A percentile compares a stretch with the other conserved stretches of the same genome.
These are phyloP conservation scores for Mola mola DNA, from an alignment of 2,113 vertebrate genomes.

Conservation along the genomic window DNA sequence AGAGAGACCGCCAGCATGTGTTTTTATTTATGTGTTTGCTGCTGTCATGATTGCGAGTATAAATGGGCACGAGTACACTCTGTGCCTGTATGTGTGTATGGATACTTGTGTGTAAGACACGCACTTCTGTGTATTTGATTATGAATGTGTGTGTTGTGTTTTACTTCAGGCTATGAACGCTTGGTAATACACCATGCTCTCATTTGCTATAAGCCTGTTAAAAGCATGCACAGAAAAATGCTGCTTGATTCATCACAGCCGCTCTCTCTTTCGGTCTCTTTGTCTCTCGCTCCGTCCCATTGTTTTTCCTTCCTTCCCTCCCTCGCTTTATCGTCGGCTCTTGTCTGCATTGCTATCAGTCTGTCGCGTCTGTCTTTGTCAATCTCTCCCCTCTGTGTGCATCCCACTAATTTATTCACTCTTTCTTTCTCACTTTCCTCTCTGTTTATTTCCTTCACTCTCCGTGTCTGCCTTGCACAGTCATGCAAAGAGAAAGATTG, in stretches of 20 bases:
- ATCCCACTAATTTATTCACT: background rate
- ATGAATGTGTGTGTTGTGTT: conserved; percentile 47
- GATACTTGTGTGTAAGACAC: conserved; percentile 19
- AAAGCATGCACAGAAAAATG: conserved; percentile 63
- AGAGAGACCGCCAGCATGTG: conserved; percentile 48
- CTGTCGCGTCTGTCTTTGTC: conserved; percentile 39
- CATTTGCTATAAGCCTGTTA: conserved; percentile 80
- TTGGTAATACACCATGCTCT: conserved; percentile 75
- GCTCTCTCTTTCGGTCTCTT: conserved; percentile 12
- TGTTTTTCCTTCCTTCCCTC: conserved; percentile 17
- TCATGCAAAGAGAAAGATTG: conserved; percentile 4
- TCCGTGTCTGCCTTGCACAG: conserved; percentile 16
- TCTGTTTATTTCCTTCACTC: conserved; percentile 40
- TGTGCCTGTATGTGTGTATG: conserved; percentile 22
- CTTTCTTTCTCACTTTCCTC: conserved; percentile 10
- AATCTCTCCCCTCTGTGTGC: conserved; percentile 5
- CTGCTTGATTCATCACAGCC: conserved; percentile 55
- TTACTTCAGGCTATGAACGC: conserved; percentile 69
- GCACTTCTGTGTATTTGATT: conserved; percentile 36
- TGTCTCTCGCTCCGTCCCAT: conserved; percentile 7
- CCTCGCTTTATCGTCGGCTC: conserved; percentile 31
- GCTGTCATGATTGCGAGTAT: conserved; percentile 28
- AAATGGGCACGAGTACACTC: conserved; percentile 15
- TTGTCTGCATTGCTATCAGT: conserved; percentile 38
- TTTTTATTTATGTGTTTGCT: conserved; percentile 52